Evolutionary conservation across 1,140 invertebrate species (phyloP).

Genomic region (Drosophila auraria): DNA sequence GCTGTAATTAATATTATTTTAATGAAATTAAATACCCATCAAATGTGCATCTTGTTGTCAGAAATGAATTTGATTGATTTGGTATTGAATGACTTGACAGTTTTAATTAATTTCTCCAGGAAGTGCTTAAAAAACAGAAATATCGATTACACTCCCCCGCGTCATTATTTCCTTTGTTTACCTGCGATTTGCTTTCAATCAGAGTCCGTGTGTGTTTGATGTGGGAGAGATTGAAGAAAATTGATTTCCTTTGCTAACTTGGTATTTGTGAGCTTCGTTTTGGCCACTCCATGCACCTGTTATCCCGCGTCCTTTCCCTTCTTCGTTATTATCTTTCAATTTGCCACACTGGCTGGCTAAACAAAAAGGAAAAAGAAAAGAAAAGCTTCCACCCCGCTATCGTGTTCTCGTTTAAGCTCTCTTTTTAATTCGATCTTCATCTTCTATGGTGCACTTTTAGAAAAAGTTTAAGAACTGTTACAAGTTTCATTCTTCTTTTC

Average conservation of each 20-base stretch:
- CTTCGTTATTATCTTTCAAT: constrained; percentile 77
- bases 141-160: constrained; percentile 14
- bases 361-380: constrained; percentile 32
- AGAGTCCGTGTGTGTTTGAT: constrained; percentile 32
- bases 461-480: background rate
- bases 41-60: constrained; percentile 1
- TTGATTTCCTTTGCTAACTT: constrained; percentile 40
- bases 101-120: constrained; percentile 9
- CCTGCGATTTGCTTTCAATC: constrained; percentile 39
- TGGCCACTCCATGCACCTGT: constrained; percentile 42
- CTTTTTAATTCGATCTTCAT: constrained; percentile 22
- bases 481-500: background rate
- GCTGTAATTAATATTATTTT: constrained; percentile 6
- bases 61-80: constrained; percentile 12
- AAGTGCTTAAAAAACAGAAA: background rate
- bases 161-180: constrained; percentile 35
- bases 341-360: constrained; percentile 74
- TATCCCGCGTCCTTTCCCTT: constrained; percentile 21
- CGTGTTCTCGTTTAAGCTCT: constrained; percentile 20
- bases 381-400: constrained; percentile 41
- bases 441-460: background rate
- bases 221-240: constrained; percentile 13
- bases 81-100: constrained; percentile 4
- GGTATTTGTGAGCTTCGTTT: constrained; percentile 17
- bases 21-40: constrained; percentile 2